Evolutionary conservation across 1,140 invertebrate species (phyloP).

Genomic region (Pogonomyrmex californicus): DNA sequence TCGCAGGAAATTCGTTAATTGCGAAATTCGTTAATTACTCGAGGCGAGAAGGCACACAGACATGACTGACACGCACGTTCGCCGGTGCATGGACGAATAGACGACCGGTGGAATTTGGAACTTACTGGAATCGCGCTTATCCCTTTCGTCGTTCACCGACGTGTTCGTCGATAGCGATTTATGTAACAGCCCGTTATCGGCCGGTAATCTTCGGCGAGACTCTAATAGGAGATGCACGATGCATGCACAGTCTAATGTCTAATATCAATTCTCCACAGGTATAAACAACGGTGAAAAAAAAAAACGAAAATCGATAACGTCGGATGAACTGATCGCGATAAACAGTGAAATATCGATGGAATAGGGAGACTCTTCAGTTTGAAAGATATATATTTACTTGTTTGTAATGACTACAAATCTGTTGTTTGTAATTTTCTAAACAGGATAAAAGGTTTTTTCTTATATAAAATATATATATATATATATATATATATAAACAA

Average conservation of each 20-base stretch:
- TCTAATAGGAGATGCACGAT: too few species aligned
- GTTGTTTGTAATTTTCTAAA: too few species aligned
- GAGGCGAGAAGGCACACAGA: background rate
- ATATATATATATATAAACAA: too few species aligned
- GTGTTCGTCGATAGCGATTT: background rate
- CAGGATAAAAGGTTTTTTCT: too few species aligned
- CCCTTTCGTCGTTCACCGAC: background rate
- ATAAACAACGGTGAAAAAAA: background rate
- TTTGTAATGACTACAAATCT: too few species aligned
- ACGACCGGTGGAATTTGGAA: background rate
- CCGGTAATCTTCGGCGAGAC: too few species aligned
- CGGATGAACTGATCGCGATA: background rate
- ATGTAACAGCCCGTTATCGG: constrained; percentile 4
- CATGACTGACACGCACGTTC: constrained; percentile 7
- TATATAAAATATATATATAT: too few species aligned
- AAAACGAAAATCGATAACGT: background rate
- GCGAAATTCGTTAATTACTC: constrained; percentile 33
- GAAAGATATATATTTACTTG: too few species aligned
- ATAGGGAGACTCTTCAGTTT: background rate
- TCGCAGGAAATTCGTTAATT: background rate
- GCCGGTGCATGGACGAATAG: background rate
- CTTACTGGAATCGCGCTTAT: background rate
- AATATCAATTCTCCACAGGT: background rate
- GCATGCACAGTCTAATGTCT: too few species aligned
- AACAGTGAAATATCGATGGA: constrained; percentile 7